Percentiles rank a stretch among this genome's conserved stretches.
Evolutionary conservation across 1,140 invertebrate species (phyloP).

Genomic region (Pogonognathellus flavescens): DNA sequence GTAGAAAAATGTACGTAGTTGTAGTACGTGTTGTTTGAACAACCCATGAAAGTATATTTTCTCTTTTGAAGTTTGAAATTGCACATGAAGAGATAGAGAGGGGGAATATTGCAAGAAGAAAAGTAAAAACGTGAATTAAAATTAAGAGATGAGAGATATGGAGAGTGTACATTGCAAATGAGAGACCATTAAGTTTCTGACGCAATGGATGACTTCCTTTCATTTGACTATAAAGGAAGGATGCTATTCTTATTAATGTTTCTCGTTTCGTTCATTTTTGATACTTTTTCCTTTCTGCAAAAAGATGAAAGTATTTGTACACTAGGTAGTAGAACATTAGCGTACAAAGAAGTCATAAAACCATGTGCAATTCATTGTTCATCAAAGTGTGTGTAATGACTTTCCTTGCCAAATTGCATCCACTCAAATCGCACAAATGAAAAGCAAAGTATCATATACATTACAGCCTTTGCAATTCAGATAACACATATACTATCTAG

Average conservation of each 20-base stretch:
- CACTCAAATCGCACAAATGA: too few species aligned
- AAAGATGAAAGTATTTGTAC: not conserved
- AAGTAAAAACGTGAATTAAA: constrained; percentile 3
- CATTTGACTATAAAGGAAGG: constrained; percentile 15
- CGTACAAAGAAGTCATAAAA: not conserved
- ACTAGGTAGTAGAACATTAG: not conserved
- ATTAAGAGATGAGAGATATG: not conserved
- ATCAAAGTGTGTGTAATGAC: too few species aligned
- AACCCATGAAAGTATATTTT: not conserved
- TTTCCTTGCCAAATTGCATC: too few species aligned
- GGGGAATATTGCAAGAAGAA: not conserved
- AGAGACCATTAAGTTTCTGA: constrained; percentile 10
- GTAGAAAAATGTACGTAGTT: too few species aligned
- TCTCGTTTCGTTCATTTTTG: not conserved
- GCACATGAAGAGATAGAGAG: not conserved
- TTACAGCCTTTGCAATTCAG: too few species aligned
- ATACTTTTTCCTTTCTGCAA: not conserved
- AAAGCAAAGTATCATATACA: too few species aligned
- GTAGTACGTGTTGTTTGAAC: too few species aligned
- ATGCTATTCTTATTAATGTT: not conserved
- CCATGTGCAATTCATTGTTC: too few species aligned
- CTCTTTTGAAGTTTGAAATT: constrained; percentile 5
- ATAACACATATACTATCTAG: too few species aligned
- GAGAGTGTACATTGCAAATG: not conserved
- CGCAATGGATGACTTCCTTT: constrained; percentile 15